Conservation (phyloP, 2,888 invertebrate species). For the Ditylenchus weischeri region DNA sequence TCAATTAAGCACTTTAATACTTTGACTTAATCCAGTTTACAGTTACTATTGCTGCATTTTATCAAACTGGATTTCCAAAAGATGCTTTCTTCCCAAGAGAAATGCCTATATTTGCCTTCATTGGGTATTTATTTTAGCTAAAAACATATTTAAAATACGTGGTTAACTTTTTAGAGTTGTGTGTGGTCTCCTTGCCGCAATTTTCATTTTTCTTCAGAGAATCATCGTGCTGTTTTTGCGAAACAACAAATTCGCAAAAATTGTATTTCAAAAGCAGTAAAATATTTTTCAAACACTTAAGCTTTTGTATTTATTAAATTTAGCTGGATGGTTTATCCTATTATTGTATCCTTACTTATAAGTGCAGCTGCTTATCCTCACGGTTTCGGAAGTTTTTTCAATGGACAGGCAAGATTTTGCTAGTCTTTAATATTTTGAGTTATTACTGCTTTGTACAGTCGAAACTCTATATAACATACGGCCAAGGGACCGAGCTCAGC, state of each 20-base stretch:
- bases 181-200: constrained; percentile 52
- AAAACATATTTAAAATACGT: not conserved
- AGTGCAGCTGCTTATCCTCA: constrained; percentile 84
- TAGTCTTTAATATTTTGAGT: not conserved
- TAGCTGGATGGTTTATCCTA: constrained; percentile 93
- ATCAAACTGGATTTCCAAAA: constrained; percentile 71
- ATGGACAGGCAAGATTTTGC: constrained; percentile 54
- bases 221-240: constrained; percentile 51
- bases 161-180: constrained; percentile 39
- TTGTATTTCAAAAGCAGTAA: constrained; percentile 50
- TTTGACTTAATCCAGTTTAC: constrained; percentile 57
- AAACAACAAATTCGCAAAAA: constrained; percentile 44
- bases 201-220: constrained; percentile 49
- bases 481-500: no score
- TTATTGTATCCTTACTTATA: constrained; percentile 76
- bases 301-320: constrained; percentile 30
- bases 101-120: constrained; percentile 79
- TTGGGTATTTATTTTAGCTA: constrained; percentile 69
- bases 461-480: not conserved
- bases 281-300: constrained; percentile 11
- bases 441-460: no score
- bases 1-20: no score
- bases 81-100: constrained; percentile 97
- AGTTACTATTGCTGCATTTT: constrained; percentile 90
- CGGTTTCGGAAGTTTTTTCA: constrained; percentile 80